Evolutionary conservation across 2,888 invertebrate species (phyloP), one percentile per base, ranked within the genome.

Genomic region (Ischnura elegans): DNA sequence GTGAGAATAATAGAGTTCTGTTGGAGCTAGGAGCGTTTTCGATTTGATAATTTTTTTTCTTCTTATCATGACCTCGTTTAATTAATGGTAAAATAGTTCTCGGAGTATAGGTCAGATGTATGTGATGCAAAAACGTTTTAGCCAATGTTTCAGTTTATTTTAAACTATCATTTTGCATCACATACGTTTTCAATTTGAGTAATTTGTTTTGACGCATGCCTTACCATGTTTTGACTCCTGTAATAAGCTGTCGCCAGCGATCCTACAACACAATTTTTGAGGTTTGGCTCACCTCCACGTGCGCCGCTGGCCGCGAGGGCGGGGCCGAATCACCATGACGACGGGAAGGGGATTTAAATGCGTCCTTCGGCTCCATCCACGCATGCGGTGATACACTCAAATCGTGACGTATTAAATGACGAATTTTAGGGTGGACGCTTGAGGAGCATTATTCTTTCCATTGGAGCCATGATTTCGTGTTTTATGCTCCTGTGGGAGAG

Each of bases 401-500:
- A 76, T 76, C 42, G 55, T 90, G 61, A 61, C 43, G 55, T 61
- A 61, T 90, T 61, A 90, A 90, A 61, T 90, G 25, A n/a, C 61
- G n/a, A 90, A 61, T 55, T 61, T 55, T 61, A 61, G 90, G 10
- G 42, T n/a, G 36, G 10, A 21, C 47, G 55, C 90, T 55, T 29
- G 36, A 76, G 76, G 36, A 2, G 36, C 8, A 16, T 76, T 13
- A 76, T 76, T 76, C 36, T 29, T 76, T 36, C 13, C 10, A 36
- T 76, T 16, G 61, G 36, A 36, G n/a, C 42, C 25, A 21, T 0
- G 25, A 0, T 47, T 29, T 43, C 0, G 42, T 55, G 42, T 16
- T 90, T 42, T 10, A 43, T 0, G 16, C 76, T 76, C n/a, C n/a
- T n/a, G n/a, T n/a, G n/a, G n/a, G n/a, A 21, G 19, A 10, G 8